phyloP scores from a whole-genome alignment of 2,113 vertebrate genomes.

The Rhinopomastus cyanomelas region DNA sequence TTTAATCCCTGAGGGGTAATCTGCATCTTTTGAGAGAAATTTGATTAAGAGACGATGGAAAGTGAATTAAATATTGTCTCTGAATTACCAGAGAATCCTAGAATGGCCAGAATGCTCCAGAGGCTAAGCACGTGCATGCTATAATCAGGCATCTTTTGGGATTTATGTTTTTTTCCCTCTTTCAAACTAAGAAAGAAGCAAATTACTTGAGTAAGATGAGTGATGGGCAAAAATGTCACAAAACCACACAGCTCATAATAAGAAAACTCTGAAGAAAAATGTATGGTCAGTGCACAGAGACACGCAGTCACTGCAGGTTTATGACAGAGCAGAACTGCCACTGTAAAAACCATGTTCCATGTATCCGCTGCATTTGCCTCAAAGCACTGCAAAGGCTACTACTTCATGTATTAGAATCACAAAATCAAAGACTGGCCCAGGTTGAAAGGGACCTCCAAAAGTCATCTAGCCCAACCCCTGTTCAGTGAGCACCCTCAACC shows the following conservation, averaged over 20 bases:
- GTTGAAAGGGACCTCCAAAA: no score
- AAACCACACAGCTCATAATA: not conserved
- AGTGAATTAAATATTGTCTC: not conserved
- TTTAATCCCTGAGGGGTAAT: not conserved
- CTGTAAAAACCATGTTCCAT: not conserved
- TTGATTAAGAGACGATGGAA: not conserved
- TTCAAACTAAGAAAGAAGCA: not conserved
- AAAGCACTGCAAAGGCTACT: not conserved
- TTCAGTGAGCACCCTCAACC: no score
- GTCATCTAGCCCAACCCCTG: no score
- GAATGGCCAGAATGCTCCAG: no score
- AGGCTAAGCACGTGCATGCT: not conserved
- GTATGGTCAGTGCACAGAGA: not conserved
- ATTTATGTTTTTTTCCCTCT: no score
- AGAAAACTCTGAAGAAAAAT: not conserved
- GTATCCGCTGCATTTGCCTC: not conserved
- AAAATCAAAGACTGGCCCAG: no score
- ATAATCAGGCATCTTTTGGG: not conserved
- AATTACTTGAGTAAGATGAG: not conserved
- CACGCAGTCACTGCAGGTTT: not conserved
- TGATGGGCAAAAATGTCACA: not conserved
- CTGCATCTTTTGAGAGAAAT: not conserved
- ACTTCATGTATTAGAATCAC: no score
- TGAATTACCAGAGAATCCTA: not conserved
- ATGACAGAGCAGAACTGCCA: not conserved